A percentile compares a stretch with the other conserved stretches of the same genome.
phyloP scores from a whole-genome alignment of 2,113 vertebrate species.

The Sphaerodactylus townsendi region DNA sequence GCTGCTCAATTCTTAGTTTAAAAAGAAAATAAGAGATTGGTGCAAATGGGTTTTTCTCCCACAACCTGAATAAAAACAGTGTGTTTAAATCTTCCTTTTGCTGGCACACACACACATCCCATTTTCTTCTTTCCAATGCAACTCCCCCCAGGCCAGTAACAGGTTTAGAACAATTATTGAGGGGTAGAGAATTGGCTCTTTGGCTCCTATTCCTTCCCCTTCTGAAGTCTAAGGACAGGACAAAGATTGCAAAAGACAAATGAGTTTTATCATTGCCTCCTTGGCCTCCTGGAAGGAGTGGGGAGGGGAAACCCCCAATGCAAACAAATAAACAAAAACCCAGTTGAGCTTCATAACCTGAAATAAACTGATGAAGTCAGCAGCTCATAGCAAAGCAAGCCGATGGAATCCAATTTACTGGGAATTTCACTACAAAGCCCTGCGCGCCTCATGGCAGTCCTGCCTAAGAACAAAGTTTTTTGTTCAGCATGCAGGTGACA shows the following conservation, averaged over 20 bases:
- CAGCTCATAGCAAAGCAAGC: slow-evolving; percentile 27
- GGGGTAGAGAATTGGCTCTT: slow-evolving; percentile 31
- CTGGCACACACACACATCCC: slow-evolving; percentile 48
- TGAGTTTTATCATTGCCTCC: slow-evolving; percentile 38
- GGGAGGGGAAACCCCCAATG: not conserved
- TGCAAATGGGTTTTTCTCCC: not conserved
- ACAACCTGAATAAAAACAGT: slow-evolving; percentile 42
- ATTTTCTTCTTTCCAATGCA: slow-evolving; percentile 53
- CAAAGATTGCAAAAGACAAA: slow-evolving; percentile 58
- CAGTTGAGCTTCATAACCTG: slow-evolving; percentile 24
- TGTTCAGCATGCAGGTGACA: slow-evolving; percentile 70
- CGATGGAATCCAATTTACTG: slow-evolving; percentile 49
- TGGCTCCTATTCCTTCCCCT: slow-evolving; percentile 22
- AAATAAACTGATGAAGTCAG: slow-evolving; percentile 58
- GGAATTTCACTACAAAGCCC: slow-evolving; percentile 57
- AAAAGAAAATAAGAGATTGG: slow-evolving; percentile 24
- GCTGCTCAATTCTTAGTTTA: slow-evolving; percentile 35
- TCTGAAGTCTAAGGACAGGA: slow-evolving; percentile 52
- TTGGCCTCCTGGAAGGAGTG: slow-evolving; percentile 27
- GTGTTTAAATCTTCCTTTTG: slow-evolving; percentile 47
- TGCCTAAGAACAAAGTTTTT: slow-evolving; percentile 66
- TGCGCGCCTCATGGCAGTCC: slow-evolving; percentile 40
- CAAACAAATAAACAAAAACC: not conserved
- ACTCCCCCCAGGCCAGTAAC: slow-evolving; percentile 42
- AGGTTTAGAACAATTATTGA: slow-evolving; percentile 36